Evolutionary conservation across 2,888 invertebrate species (phyloP).

Genomic region (Stomorhina lunata): DNA sequence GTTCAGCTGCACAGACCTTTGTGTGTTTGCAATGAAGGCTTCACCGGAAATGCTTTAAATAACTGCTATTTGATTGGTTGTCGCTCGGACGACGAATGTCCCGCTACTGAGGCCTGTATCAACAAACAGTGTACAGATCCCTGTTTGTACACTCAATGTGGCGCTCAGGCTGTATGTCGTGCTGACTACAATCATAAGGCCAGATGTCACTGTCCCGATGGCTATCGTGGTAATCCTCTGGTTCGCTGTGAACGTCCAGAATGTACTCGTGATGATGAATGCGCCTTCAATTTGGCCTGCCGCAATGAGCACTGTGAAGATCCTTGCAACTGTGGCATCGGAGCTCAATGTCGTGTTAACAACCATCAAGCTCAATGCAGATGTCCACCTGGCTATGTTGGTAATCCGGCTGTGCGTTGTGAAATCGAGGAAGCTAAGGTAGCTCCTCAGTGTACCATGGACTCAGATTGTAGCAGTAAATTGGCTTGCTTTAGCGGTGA

Average conservation of each 20-base stretch:
- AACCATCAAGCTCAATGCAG: slow-evolving; percentile 89
- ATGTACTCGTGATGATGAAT: slow-evolving; percentile 88
- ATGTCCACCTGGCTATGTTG: slow-evolving; percentile 90
- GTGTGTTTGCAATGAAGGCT: slow-evolving; percentile 89
- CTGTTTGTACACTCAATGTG: slow-evolving; percentile 90
- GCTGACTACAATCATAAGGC: slow-evolving; percentile 89
- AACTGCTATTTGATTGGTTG: slow-evolving; percentile 91
- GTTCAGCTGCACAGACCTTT: slow-evolving; percentile 89
- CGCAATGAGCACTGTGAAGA: slow-evolving; percentile 88
- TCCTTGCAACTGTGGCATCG: slow-evolving; percentile 91
- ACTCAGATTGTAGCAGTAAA: slow-evolving; percentile 92
- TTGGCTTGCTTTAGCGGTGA: slow-evolving; percentile 89
- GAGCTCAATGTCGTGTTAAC: slow-evolving; percentile 87
- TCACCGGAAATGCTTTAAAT: slow-evolving; percentile 90
- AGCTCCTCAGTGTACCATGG: slow-evolving; percentile 86
- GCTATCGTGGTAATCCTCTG: slow-evolving; percentile 89
- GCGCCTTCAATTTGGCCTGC: slow-evolving; percentile 89
- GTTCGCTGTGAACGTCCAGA: slow-evolving; percentile 88
- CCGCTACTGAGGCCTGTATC: slow-evolving; percentile 89
- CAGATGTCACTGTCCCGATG: slow-evolving; percentile 88
- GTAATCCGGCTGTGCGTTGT: slow-evolving; percentile 88
- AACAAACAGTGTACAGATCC: slow-evolving; percentile 90
- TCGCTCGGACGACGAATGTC: slow-evolving; percentile 91
- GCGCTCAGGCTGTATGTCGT: slow-evolving; percentile 88
- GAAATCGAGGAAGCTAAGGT: slow-evolving; percentile 81